Evolutionary conservation across 2,888 invertebrate genomes (phyloP).

Genomic region (Panzeria rudis): DNA sequence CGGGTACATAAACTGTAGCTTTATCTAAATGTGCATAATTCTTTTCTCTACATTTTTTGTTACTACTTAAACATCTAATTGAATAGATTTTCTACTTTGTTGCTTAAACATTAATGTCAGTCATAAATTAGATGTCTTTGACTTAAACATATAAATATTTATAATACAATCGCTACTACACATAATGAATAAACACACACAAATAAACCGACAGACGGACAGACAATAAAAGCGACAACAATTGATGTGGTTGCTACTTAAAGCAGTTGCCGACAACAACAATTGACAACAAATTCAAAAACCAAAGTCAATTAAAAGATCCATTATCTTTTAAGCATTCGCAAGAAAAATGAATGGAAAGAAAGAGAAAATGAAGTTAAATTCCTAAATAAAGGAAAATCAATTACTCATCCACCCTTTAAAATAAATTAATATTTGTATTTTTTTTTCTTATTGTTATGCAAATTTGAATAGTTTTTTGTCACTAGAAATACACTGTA

Average conservation of each 20-base stretch:
- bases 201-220: constrained; percentile 33
- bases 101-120: constrained; percentile 81
- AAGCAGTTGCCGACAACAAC: constrained; percentile 66
- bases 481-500: neutral
- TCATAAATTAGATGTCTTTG: constrained; percentile 78
- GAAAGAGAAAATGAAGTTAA: neutral
- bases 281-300: constrained; percentile 57
- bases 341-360: neutral
- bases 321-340: constrained; percentile 44
- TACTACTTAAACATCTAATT: constrained; percentile 75
- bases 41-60: neutral
- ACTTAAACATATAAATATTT: constrained; percentile 72
- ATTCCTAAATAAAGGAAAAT: constrained; percentile 13
- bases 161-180: constrained; percentile 30
- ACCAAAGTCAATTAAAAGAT: constrained; percentile 64
- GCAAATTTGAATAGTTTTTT: constrained; percentile 17
- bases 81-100: constrained; percentile 78
- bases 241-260: constrained; percentile 66
- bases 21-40: constrained; percentile 76
- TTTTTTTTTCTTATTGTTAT: neutral
- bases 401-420: constrained; percentile 37
- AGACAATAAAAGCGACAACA: constrained; percentile 41
- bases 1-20: constrained; percentile 57
- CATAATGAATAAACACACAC: constrained; percentile 40
- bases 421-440: constrained; percentile 7